Base-by-base conservation (phyloP, 2,888 invertebrate genomes). In the Ornithoptera priamus region DNA sequence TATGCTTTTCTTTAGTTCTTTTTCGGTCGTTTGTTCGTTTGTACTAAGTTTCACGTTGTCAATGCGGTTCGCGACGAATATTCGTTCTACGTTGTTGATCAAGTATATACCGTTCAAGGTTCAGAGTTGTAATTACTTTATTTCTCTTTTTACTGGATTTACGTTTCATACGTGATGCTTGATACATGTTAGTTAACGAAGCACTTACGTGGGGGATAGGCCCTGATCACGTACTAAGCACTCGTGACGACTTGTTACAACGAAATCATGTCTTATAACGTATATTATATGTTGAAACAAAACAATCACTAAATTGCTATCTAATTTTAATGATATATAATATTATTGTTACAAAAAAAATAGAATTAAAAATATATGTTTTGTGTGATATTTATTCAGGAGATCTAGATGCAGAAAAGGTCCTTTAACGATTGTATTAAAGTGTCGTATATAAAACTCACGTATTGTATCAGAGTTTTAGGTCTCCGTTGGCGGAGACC, bases 101-200 rank as follows among this genome's bases (percentile, higher is more conserved):
- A 59, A 65, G 18, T 65, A 56, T 24, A 62, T 62, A 36, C 50
- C 46, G 65, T 66, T 62, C 69, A 69, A 69, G 69, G 69, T 69
- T 69, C 62, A 5, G 57, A 58, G n/a, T 63, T 58, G 69, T 69
- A 69, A 69, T 69, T 69, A 62, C 69, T 69, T 66, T 46, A 69
- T 66, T 69, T 69, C 69, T 65, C 65, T 69, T 66, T 69, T 66
- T 69, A 69, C 53, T 64, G 20, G 20, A 63, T 20, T 46, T 63
- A 68, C 63, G 62, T 62, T 63, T 46, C 57, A 58, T 68, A 68
- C 62, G 62, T 62, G 62, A 46, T 59, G 17, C 30, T 58, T 17
- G 56, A 3, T 36, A 50, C 24, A 50, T n/a, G 24, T 8, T 62
- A 39, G 61, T 18, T 62, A 67, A 67, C 56, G 42, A 66, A 59